Evolutionary conservation across 2,113 vertebrate species (phyloP), one percentile per base, ranked within the genome.

Genomic region (Mobula birostris): DNA sequence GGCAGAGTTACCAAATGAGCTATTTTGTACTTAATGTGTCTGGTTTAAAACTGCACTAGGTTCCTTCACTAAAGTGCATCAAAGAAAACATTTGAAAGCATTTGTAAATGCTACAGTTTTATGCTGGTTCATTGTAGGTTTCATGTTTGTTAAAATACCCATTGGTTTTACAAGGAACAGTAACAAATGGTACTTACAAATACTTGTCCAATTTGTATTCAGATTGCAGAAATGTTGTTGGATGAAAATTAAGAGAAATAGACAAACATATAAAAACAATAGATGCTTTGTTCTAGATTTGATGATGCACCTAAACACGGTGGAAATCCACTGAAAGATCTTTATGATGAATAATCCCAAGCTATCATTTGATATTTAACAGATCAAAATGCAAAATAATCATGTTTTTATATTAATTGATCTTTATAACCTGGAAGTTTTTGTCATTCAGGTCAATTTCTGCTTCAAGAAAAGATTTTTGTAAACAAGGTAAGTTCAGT

Each of bases 371-470:
- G n/a, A 79, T 14, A 2, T 79, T 3, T 79, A 79, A 15, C 12
- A 15, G 77, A 79, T 36, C 77, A 48, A 74, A 74, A 74, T 74
- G 19, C 72, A 74, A 74, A 21, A 74, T 74, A 74, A 74, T 21
- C 21, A 15, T 24, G 17, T 74, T 74, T 74, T 74, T 32, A 32
- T 68, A 9, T 11, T 61, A 29, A 61, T n/a, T 90, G 85, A 90
- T 32, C 66, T 12, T n/a, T 61, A 90, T 66, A 32, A 32, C 1
- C 15, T 66, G 58, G 56, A 88, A 9, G 3, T 90, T 93, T 93
- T 56, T 56, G 68, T 88, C 94, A 95, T 95, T 72, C 94, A 99
- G 98, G 97, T 94, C 96, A 97, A 56, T 98, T 98, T 96, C 95
- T 99, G 96, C 97, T 96, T 94, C 96, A 97, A 48, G 96, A 95